phyloP scores from a whole-genome alignment of 2,888 invertebrate species.

The Molanna angustata region DNA sequence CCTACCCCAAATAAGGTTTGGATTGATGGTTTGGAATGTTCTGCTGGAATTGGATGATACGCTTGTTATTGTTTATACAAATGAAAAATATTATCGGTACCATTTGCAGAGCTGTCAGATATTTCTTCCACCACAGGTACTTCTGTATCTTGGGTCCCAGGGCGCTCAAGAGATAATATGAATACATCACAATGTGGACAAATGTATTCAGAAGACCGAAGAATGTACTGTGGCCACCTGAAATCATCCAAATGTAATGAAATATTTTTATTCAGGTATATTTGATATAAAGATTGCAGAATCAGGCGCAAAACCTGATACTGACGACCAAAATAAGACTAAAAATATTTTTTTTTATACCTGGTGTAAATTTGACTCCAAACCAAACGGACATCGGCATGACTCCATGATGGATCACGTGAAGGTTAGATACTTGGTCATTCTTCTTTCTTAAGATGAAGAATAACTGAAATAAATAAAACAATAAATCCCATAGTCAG shows the following conservation, averaged over 20 bases:
- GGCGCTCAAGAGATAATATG: slow-evolving; percentile 87
- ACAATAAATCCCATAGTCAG: background rate
- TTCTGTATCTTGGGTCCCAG: slow-evolving; percentile 83
- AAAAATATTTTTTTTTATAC: too few relatives aligned
- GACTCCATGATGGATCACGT: slow-evolving; percentile 92
- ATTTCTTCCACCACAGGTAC: slow-evolving; percentile 95
- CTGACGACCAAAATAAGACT: too few relatives aligned
- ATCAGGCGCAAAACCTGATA: too few relatives aligned
- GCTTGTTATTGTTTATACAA: too few relatives aligned
- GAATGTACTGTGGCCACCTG: slow-evolving; percentile 91
- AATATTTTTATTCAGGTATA: too few relatives aligned
- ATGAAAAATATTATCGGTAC: too few relatives aligned
- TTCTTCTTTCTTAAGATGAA: slow-evolving; percentile 92
- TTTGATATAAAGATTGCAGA: too few relatives aligned
- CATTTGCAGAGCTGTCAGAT: slow-evolving; percentile 89
- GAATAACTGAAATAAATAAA: slow-evolving; percentile 61
- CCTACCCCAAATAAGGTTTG: too few relatives aligned
- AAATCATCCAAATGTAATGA: slow-evolving; percentile 30
- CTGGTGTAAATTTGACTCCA: slow-evolving; percentile 84
- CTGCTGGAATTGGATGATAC: too few relatives aligned
- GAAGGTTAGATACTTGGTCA: slow-evolving; percentile 85
- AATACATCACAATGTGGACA: slow-evolving; percentile 94
- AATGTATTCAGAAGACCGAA: slow-evolving; percentile 92
- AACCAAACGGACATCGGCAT: slow-evolving; percentile 96
- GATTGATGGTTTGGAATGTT: too few relatives aligned